These are phyloP conservation scores for Diarsia rubi DNA, from an alignment of 2,888 invertebrate genomes.

Conservation along the genomic window DNA sequence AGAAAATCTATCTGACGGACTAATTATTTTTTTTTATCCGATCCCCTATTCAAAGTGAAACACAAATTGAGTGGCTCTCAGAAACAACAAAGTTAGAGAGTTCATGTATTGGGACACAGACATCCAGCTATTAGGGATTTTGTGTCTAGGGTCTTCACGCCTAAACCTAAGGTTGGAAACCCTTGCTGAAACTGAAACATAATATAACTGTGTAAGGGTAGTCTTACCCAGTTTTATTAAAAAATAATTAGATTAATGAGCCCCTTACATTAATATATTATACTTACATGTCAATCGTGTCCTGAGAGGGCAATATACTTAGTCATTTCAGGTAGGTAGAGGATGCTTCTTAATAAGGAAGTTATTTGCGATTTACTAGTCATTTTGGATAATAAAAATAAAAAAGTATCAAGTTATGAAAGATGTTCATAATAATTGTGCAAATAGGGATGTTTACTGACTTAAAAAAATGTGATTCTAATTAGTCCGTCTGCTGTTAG, in stretches of 20 bases:
- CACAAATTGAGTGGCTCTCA: constrained; percentile 18
- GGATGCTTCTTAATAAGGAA: constrained; percentile 5
- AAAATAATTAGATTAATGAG: constrained; percentile 1
- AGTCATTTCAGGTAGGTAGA: not conserved
- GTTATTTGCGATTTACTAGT: constrained; percentile 26
- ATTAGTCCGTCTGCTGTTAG: too few species aligned
- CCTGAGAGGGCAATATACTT: constrained; percentile 2
- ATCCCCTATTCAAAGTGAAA: constrained; percentile 26
- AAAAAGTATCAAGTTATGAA: constrained; percentile 1
- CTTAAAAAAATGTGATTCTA: too few species aligned
- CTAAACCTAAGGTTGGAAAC: constrained; percentile 1
- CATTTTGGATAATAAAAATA: constrained; percentile 19
- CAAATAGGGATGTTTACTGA: too few species aligned
- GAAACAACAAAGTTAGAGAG: constrained; percentile 28
- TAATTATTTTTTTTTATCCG: too few species aligned
- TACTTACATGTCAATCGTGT: constrained; percentile 34
- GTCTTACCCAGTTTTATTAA: not conserved
- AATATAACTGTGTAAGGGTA: constrained; percentile 6
- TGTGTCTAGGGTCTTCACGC: not conserved
- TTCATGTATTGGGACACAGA: constrained; percentile 9
- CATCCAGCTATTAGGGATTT: constrained; percentile 10
- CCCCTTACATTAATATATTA: not conserved
- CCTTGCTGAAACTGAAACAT: constrained; percentile 22
- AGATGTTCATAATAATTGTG: not conserved
- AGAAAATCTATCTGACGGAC: too few species aligned